Percentiles rank a stretch among this genome's conserved stretches.
Conservation (phyloP, 2,113 vertebrate species). For the Bufo gargarizans region DNA sequence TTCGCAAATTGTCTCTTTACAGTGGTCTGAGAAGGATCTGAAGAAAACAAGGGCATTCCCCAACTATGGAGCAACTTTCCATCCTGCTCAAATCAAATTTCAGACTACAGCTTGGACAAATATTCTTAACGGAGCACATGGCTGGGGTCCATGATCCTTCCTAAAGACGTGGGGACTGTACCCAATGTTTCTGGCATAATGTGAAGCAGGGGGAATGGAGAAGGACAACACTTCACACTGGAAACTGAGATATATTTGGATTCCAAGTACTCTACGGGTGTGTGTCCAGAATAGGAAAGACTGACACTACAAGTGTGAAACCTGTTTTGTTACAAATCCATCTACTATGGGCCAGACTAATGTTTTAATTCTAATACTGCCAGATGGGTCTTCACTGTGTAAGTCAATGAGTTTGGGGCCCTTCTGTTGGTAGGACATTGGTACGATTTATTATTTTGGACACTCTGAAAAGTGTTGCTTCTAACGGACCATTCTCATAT, state of each 20-base stretch:
- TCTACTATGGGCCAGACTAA: constrained; percentile 21
- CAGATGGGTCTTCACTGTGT: constrained; percentile 1
- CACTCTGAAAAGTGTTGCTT: constrained; percentile 40
- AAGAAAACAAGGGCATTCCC: not conserved
- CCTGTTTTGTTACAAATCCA: constrained; percentile 49
- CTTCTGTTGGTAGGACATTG: constrained; percentile 2
- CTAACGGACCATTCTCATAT: constrained; percentile 34
- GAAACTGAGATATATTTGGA: constrained; percentile 25
- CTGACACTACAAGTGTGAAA: constrained; percentile 2
- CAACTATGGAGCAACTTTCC: constrained; percentile 19
- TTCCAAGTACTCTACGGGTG: constrained; percentile 20
- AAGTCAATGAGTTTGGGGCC: constrained; percentile 2
- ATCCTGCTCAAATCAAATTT: constrained; percentile 18
- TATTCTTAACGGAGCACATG: not conserved
- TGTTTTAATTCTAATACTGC: constrained; percentile 25
- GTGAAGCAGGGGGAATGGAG: constrained; percentile 41
- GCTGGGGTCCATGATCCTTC: constrained; percentile 1
- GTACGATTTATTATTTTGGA: not conserved
- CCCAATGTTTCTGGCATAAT: constrained; percentile 26
- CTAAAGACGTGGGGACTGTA: constrained; percentile 13
- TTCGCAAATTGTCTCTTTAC: not conserved
- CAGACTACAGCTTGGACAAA: constrained; percentile 5
- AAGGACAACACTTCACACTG: constrained; percentile 40
- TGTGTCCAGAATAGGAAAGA: not conserved
- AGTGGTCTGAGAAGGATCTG: constrained; percentile 68